Evolutionary conservation across 2,888 invertebrate genomes (phyloP), one percentile per base, ranked within the genome.

Genomic region (Lordiphosa fenestrarum): DNA sequence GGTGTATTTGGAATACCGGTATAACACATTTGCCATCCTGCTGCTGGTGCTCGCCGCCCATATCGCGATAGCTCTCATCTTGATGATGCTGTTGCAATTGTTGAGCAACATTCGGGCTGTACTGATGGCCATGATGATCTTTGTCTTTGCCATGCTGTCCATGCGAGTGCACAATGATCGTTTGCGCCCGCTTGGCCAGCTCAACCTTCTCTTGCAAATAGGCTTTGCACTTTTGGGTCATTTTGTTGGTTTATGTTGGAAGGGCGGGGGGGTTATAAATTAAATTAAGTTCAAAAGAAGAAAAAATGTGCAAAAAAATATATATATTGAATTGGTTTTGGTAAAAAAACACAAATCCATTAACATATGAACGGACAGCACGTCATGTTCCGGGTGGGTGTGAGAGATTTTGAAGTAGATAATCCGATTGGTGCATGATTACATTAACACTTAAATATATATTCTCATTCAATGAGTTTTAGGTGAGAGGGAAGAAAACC

Each of bases 41-140:
- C 53, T 73, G 80, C 62, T 65, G 66, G 88, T 65, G 36, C 6
- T 62, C 49, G 37, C 33, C 42, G 59, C 37, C 85, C 68, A 91
- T 82, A 63, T 91, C 90, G 68, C 89, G 90, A 87, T 91, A 91
- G 44, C 76, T 80, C 76, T 89, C 89, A 71, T 82, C 73, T 51
- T 85, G 82, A 42, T 76, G 77, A 44, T 78, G 84, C 65, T 78
- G 81, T 47, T 83, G 85, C 65, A 75, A 74, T 66, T 83, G 66
- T 55, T 83, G 83, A 37, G 74, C 85, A 68, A 75, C 57, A 63
- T 52, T 76, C 44, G 86, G 87, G 73, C 87, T 87, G 73, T 87
- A 87, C 50, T 87, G 78, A 57, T 75, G 61, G 66, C 74, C 64
- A 53, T 77, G 77, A 62, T 78, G 61, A 54, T 84, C 80, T 71